Conservation (phyloP, 2,113 vertebrate genomes). For the Anoura caudifer region DNA sequence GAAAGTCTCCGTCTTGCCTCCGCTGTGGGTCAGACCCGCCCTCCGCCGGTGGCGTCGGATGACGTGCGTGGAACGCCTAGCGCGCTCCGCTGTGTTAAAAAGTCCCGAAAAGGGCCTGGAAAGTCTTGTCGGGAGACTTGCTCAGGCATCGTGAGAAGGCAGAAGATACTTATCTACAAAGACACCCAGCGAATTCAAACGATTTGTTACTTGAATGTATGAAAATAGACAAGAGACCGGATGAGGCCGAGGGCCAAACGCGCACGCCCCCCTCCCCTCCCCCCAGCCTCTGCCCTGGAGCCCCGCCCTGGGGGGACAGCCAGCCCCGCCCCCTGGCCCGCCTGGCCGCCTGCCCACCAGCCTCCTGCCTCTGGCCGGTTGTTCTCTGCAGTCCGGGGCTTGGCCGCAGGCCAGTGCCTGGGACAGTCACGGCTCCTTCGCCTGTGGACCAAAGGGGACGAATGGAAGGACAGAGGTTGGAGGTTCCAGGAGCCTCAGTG, state of each 20-base stretch:
- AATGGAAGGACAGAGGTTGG: too few relatives aligned
- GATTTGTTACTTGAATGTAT: background rate
- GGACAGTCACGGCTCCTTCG: accelerated
- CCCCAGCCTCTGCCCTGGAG: accelerated
- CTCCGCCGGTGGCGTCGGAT: background rate
- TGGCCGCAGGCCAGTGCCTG: background rate
- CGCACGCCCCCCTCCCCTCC: accelerated
- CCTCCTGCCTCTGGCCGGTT: accelerated
- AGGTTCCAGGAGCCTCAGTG: background rate
- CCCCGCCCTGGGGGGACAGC: accelerated
- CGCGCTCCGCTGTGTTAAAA: background rate
- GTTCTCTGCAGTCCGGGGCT: background rate
- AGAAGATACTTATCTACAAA: background rate
- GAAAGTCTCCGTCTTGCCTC: accelerated
- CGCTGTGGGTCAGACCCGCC: too few relatives aligned
- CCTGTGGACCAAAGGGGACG: accelerated
- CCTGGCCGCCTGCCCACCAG: accelerated
- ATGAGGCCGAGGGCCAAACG: accelerated
- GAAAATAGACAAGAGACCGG: background rate
- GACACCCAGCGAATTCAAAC: background rate
- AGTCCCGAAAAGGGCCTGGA: background rate
- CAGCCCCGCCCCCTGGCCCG: accelerated
- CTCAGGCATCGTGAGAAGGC: background rate
- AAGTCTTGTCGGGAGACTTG: background rate
- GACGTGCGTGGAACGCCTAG: too few relatives aligned